Evolutionary conservation across 2,888 invertebrate species (phyloP).

Genomic region (Creontiades dilutus): DNA sequence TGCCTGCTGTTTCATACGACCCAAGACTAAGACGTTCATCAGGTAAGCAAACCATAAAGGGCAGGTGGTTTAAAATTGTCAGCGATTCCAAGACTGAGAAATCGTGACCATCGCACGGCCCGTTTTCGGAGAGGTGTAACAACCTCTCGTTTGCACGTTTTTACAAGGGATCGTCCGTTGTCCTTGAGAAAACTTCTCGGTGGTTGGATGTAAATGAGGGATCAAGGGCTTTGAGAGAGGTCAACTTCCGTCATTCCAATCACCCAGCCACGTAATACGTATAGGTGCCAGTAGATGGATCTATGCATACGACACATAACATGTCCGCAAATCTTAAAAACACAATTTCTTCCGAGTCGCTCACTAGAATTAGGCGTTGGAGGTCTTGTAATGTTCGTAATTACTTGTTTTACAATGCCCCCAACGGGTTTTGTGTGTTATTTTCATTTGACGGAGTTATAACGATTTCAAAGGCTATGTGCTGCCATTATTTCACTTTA

Average conservation of each 20-base stretch:
- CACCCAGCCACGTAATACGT: neutral
- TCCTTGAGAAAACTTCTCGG: neutral
- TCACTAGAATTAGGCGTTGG: no score
- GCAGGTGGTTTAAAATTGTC: constrained; percentile 10
- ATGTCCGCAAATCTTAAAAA: no score
- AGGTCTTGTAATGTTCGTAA: no score
- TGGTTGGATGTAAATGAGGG: neutral
- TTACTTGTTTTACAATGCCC: no score
- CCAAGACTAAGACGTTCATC: neutral
- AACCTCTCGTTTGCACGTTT: neutral
- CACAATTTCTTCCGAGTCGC: no score
- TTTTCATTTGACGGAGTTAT: no score
- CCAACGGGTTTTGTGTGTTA: no score
- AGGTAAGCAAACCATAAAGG: neutral
- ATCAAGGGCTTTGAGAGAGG: constrained; percentile 29
- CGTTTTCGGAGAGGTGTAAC: constrained; percentile 1
- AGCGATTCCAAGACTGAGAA: neutral
- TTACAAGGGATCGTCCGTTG: neutral
- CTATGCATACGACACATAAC: no score
- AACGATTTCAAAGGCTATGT: no score
- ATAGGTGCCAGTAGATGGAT: neutral
- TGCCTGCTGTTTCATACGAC: no score
- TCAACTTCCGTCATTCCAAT: constrained; percentile 30
- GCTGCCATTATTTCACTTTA: no score
- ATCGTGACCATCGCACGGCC: constrained; percentile 16